Evolutionary conservation across 2,888 invertebrate genomes (phyloP), one percentile per base, ranked within the genome.

Genomic region (Aporophyla nigra): DNA sequence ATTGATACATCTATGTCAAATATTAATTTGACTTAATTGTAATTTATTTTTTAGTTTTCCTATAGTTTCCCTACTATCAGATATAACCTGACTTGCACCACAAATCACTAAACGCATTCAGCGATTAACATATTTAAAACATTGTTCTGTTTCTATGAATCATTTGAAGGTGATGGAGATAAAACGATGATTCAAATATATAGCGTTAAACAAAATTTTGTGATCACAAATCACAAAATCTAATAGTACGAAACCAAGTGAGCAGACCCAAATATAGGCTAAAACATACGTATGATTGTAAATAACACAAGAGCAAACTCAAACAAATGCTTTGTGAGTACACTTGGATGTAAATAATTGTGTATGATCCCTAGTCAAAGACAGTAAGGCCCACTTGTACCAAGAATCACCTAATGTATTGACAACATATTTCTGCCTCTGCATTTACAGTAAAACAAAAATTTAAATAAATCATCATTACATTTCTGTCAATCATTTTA

Each of bases 1-100:
- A 99, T 90, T 98, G 98, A 93, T 98, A 99, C 89, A 97, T 97
- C 91, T 97, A 53, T 10, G n/a, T 59, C 21, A 59, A 59, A 59
- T 33, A 33, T 59, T 59, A 19, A 33, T 33, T 33, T 21, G 21
- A 10, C 33, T 59, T 59, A 4, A 59, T 19, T 59, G 9, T 9
- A 59, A 59, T 21, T 10, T 59, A 33, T 21, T 21, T 19, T 59
- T 19, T 19, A 59, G 59, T 21, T 59, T 59, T 21, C 59, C 5
- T 21, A 19, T 59, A 58, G 16, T 16, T 58, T 27, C 7, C 58
- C 3, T 19, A 19, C 58, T 58, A 58, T 9, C 33, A 59, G 5
- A 21, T 33, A 33, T 5, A 59, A 2, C 10, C 33, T 33, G 2
- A 10, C 10, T 59, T 59, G 27, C 59, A 59, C 33, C 10, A 21